phyloP scores from a whole-genome alignment of 2,113 vertebrate genomes.

The Polyodon spathula region DNA sequence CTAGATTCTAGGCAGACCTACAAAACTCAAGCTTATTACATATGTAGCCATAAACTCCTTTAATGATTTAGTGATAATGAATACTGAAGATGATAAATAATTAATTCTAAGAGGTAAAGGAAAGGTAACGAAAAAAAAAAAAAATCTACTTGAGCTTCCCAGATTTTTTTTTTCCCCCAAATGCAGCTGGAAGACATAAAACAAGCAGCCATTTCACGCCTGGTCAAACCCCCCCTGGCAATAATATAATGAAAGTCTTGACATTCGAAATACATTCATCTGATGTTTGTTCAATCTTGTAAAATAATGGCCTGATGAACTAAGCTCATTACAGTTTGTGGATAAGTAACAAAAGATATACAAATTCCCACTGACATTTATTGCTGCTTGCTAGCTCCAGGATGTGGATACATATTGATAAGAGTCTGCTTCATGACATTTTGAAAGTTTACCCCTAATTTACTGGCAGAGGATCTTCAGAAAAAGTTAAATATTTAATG shows the following conservation, averaged over 20 bases:
- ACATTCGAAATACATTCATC: constrained; percentile 48
- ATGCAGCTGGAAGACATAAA: constrained; percentile 47
- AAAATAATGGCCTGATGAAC: constrained; percentile 39
- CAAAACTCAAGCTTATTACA: constrained; percentile 25
- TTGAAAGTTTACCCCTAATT: constrained; percentile 52
- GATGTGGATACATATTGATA: constrained; percentile 59
- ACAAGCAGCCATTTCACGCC: constrained; percentile 38
- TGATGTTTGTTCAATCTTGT: constrained; percentile 40
- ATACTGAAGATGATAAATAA: constrained; percentile 59
- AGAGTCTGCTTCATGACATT: constrained; percentile 53
- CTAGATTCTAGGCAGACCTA: neutral
- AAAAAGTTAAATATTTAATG: constrained; percentile 16
- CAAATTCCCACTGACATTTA: constrained; percentile 53
- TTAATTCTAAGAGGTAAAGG: constrained; percentile 62
- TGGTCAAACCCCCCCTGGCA: constrained; percentile 45
- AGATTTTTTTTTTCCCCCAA: constrained; percentile 35
- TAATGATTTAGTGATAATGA: constrained; percentile 61
- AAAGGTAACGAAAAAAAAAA: constrained; percentile 39
- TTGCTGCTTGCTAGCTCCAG: constrained; percentile 41
- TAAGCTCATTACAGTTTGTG: constrained; percentile 47
- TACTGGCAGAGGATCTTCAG: constrained; percentile 38
- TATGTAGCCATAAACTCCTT: constrained; percentile 51
- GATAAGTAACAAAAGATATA: constrained; percentile 50
- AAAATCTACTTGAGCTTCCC: constrained; percentile 24
- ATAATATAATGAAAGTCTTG: constrained; percentile 53